Base-by-base conservation (phyloP, 2,888 invertebrate genomes). In the Adela reaumurella region DNA sequence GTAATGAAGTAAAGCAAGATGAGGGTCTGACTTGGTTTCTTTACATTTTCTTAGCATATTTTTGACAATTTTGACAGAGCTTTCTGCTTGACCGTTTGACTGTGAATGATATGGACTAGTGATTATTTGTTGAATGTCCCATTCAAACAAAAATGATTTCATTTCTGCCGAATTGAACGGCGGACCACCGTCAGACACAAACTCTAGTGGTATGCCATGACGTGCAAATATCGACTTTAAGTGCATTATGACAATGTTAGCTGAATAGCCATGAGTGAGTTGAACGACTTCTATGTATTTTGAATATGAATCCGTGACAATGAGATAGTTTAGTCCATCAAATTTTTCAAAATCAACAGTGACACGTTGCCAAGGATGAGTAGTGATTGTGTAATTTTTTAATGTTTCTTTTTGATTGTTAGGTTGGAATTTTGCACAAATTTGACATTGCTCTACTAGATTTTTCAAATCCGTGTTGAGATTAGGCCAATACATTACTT, bases 241-340 rank as follows among this genome's bases (percentile, higher is more conserved):
- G 19, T 52, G 51, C n/a, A 51, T 43, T 17, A 54, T 28, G 46
- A 51, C 51, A 53, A 35, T 46, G 49, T 43, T 29, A 52, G 46
- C 24, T 6, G 5, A 6, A 24, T 24, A 24, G 24, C 24, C 24
- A 28, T 46, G 28, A 3, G 4, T 28, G 11, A 46, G 11, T 6
- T 28, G 18, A n/a, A 50, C 45, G 17, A 55, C 46, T 48, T 59
- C 56, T 35, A 56, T 46, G 50, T 51, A 58, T 46, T 58, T 57
- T 43, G 52, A 54, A 41, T 53, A 60, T 29, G 50, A 52, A 51
- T 61, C 59, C n/a, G n/a, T n/a, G n/a, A n/a, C n/a, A n/a, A n/a
- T n/a, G n/a, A n/a, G n/a, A n/a, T n/a, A n/a, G n/a, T n/a, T n/a
- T n/a, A n/a, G n/a, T n/a, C n/a, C n/a, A n/a, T n/a, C n/a, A n/a